Evolutionary conservation across 2,113 vertebrate genomes (phyloP).

Genomic region (Colinus virginianus): DNA sequence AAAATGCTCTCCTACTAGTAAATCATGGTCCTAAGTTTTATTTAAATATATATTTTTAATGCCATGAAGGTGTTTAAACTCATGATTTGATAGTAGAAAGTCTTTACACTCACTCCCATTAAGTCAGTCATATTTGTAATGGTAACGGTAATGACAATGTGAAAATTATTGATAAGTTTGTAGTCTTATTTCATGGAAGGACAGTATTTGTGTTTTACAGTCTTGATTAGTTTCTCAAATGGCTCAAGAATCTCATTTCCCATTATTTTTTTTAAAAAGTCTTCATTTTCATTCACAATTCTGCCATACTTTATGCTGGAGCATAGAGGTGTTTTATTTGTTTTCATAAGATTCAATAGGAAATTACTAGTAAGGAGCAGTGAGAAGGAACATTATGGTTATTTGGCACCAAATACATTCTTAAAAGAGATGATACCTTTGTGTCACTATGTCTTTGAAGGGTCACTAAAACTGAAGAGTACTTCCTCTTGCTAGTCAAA

Average conservation of each 20-base stretch:
- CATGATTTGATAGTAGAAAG: neutral
- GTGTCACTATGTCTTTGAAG: neutral
- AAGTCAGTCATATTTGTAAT: neutral
- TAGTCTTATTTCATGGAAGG: neutral
- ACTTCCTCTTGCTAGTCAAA: neutral
- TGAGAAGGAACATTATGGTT: neutral
- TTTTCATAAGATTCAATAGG: neutral
- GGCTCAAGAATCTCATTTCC: neutral
- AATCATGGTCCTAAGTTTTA: accelerated
- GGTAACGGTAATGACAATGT: neutral
- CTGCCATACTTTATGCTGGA: neutral
- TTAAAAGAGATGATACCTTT: neutral
- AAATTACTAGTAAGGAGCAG: neutral
- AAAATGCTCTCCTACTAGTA: neutral
- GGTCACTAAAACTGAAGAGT: neutral
- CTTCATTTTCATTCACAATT: neutral
- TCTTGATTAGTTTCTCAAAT: neutral
- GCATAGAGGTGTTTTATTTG: neutral
- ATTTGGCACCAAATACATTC: neutral
- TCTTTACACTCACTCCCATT: neutral
- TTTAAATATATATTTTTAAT: neutral
- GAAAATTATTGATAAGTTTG: neutral
- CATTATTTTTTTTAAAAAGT: neutral
- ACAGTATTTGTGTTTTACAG: neutral
- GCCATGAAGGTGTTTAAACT: neutral